Percentiles rank a stretch among this genome's conserved stretches.
Conservation (phyloP, 2,888 invertebrate genomes). For the Parapristionchus giblindavisi region DNA sequence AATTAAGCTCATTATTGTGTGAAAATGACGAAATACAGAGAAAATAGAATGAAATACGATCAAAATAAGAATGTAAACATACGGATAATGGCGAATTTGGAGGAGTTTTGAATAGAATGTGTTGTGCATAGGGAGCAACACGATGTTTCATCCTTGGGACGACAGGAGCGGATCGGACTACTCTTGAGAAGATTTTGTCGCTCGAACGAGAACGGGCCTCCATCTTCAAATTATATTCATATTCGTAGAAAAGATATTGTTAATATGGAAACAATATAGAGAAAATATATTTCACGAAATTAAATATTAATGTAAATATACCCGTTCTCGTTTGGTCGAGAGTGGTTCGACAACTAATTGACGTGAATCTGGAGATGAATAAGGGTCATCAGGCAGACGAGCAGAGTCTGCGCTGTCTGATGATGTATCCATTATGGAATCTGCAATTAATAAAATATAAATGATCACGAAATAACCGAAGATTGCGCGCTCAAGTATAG, state of each 20-base stretch:
- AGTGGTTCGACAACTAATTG: conserved; percentile 39
- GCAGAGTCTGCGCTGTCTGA: conserved; percentile 12
- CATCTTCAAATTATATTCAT: too few relatives aligned
- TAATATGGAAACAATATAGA: too few relatives aligned
- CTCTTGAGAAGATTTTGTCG: conserved; percentile 16
- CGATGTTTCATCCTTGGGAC: conserved; percentile 9
- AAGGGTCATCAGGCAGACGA: conserved; percentile 21
- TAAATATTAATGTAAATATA: too few relatives aligned
- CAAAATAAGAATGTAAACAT: background rate
- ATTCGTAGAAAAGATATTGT: too few relatives aligned
- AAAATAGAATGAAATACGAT: background rate
- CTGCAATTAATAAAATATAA: too few relatives aligned
- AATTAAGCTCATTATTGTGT: background rate
- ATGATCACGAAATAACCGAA: too few relatives aligned
- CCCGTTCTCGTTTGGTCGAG: conserved; percentile 52
- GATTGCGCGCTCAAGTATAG: too few relatives aligned
- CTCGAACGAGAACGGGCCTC: background rate
- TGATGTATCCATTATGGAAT: conserved; percentile 23
- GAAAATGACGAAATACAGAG: background rate
- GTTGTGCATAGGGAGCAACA: conserved; percentile 14
- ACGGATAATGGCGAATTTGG: conserved; percentile 28
- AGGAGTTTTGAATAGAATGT: conserved; percentile 22
- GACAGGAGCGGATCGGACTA: conserved; percentile 14
- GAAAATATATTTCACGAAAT: background rate
- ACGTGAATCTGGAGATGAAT: background rate